Conservation (phyloP, 2,888 invertebrate species). For the Clistopyga incitator region DNA sequence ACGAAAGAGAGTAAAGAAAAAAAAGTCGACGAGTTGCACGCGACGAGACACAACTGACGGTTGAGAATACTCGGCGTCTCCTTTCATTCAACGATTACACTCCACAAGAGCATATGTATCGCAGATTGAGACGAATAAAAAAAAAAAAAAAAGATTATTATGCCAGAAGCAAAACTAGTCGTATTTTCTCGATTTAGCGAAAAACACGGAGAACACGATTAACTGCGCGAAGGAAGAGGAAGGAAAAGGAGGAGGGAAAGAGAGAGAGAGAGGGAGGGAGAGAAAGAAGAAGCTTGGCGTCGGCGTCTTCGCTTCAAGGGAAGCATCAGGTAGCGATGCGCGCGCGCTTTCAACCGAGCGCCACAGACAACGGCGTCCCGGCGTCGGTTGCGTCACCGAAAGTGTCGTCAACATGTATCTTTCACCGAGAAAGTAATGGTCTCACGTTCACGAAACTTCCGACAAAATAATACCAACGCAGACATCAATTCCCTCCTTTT, state of each 20-base stretch:
- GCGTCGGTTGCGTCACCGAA: conserved; percentile 68
- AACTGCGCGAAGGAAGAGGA: not conserved
- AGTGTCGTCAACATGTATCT: conserved; percentile 53
- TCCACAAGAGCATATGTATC: not conserved
- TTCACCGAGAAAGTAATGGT: conserved; percentile 38
- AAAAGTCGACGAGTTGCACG: conserved; percentile 25
- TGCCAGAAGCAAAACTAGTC: not conserved
- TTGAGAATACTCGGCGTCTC: conserved; percentile 15
- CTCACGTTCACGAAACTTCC: conserved; percentile 21
- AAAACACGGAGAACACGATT: conserved; percentile 12
- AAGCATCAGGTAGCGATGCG: conserved; percentile 70
- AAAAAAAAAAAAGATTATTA: not conserved
- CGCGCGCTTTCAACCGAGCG: conserved; percentile 39
- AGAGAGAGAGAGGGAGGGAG: conserved; percentile 46
- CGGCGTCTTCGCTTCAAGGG: conserved; percentile 59
- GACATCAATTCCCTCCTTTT: not conserved
- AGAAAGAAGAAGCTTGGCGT: conserved; percentile 67
- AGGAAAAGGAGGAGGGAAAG: not conserved
- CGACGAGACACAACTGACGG: conserved; percentile 43
- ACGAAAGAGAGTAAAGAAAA: conserved; percentile 30
- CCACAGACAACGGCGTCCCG: conserved; percentile 61
- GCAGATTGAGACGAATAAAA: conserved; percentile 3
- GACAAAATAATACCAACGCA: not conserved
- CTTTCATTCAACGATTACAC: conserved; percentile 1
- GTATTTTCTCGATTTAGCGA: not conserved